Evolutionary conservation across 2,113 vertebrate genomes (phyloP).

Genomic region (Lagopus leucura): DNA sequence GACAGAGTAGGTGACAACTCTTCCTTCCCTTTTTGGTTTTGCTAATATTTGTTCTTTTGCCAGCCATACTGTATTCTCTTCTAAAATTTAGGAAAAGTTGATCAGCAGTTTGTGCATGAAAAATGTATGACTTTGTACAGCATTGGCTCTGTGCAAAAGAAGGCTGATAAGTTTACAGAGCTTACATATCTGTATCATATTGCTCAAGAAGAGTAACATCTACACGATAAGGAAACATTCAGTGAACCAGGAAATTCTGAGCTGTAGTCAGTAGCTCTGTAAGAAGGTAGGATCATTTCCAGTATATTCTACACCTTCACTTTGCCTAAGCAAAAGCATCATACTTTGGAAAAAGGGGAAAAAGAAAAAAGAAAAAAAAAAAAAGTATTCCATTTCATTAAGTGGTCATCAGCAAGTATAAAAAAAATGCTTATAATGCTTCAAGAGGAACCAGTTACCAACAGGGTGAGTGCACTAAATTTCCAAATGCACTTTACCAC

Average conservation of each 20-base stretch:
- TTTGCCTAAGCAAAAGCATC: constrained; percentile 1
- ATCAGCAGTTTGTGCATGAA: background rate
- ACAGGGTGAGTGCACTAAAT: background rate
- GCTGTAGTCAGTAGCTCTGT: background rate
- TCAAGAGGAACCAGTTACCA: background rate
- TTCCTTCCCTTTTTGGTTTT: background rate
- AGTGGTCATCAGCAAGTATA: constrained; percentile 35
- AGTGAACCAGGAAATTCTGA: background rate
- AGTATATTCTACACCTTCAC: background rate
- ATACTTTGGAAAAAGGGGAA: background rate
- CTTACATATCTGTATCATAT: background rate
- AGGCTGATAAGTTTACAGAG: background rate
- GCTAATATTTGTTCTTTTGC: background rate
- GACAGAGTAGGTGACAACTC: background rate
- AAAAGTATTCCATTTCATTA: constrained; percentile 2
- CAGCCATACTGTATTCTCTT: background rate
- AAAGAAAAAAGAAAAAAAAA: background rate
- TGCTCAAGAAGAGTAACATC: background rate
- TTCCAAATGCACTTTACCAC: background rate
- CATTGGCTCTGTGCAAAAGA: background rate
- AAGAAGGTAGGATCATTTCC: background rate
- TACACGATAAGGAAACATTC: background rate
- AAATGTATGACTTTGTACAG: background rate
- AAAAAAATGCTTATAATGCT: constrained; percentile 17
- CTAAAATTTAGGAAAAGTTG: background rate